These are phyloP conservation scores for Polymixis lichenea DNA, from an alignment of 2,888 invertebrate genomes.

Conservation along the genomic window DNA sequence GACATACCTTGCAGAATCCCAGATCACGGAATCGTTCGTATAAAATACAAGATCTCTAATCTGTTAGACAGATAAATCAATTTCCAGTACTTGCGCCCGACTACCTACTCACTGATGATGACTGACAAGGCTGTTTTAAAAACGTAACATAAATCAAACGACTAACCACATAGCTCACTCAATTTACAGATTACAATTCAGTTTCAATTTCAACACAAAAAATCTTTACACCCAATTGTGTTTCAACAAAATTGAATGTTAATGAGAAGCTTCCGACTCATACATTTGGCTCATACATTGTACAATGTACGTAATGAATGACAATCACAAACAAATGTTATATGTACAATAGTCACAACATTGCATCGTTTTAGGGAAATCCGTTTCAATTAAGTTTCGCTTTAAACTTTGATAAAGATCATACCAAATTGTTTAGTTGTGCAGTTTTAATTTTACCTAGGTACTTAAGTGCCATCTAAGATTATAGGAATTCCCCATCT, in stretches of 20 bases:
- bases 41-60: too few relatives aligned
- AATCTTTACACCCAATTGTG: slow-evolving; percentile 46
- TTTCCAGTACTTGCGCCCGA: too few relatives aligned
- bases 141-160: neutral
- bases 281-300: slow-evolving; percentile 3
- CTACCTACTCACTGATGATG: too few relatives aligned
- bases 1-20: too few relatives aligned
- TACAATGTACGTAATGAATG: slow-evolving; percentile 20
- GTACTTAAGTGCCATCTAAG: slow-evolving; percentile 3
- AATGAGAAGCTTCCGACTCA: slow-evolving; percentile 57
- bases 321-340: slow-evolving; percentile 9
- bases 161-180: slow-evolving; percentile 15
- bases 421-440: neutral
- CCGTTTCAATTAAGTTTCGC: slow-evolving; percentile 35
- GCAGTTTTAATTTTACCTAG: slow-evolving; percentile 14
- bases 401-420: slow-evolving; percentile 44
- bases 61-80: too few relatives aligned
- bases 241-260: slow-evolving; percentile 46
- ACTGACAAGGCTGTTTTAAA: neutral
- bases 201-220: slow-evolving; percentile 54
- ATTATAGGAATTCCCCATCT: slow-evolving; percentile 20
- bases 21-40: too few relatives aligned
- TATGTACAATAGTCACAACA: slow-evolving; percentile 23
- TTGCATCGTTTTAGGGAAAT: slow-evolving; percentile 44
- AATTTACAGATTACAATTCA: slow-evolving; percentile 33